Base-by-base conservation (phyloP, 2,797 vertebrate species). In the Dicrostonyx torquatus region DNA sequence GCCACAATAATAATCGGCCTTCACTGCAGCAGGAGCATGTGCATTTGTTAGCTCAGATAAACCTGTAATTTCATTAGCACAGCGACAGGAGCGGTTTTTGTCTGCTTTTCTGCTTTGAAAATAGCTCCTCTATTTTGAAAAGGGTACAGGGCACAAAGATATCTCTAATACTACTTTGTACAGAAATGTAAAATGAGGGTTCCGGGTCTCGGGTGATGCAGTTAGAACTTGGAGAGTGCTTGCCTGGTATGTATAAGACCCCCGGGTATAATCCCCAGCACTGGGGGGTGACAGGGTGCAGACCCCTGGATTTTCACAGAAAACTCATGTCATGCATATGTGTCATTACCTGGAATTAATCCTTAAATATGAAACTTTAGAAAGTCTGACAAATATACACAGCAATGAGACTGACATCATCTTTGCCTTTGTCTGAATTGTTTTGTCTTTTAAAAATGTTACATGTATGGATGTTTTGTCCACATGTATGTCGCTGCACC, bases 301-400 rank as follows among this genome's bases (percentile, higher is more conserved):
- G 13, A 93, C 53, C 85, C 82, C 93, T 85, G 83, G 20, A 80
- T 62, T 80, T 60, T 79, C 62, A 76, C 40, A 68, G 76, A 78
- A 94, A 94, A 45, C 73, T 79, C 43, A 93, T 24, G 40, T 62
- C 48, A 31, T 62, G 0, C 13, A 50, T 70, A 86, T 50, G 76
- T 66, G 37, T 45, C 77, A 80, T 62, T 94, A 93, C 84, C 70
- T 40, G 2, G 68, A 43, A 40, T 20, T 77, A 75, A 66, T 64
- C 93, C 43, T 80, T 83, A 95, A 92, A 43, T 68, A 11, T 79
- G 20, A 26, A 40, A 90, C 85, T 95, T 95, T 76, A 80, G 14
- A 90, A 78, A 12, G 78, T n/a, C 84, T 90, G 24, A 92, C 40
- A 82, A 64, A 93, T 94, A 58, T 92, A 68, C 15, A 50, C 66